Conservation (phyloP, 2,113 vertebrate genomes). For the Salvelinus fontinalis region DNA sequence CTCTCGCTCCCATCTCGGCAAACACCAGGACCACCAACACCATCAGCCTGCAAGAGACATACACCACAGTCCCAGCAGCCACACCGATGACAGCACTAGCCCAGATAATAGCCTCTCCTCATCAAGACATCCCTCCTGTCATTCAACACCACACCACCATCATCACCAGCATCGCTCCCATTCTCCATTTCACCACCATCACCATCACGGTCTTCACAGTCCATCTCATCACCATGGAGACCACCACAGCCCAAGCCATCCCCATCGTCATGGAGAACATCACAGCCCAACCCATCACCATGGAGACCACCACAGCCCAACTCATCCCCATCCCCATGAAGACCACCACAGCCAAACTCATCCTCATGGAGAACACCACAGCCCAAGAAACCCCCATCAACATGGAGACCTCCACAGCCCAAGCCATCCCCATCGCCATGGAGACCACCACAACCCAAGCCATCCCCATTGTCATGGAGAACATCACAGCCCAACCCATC, state of each 20-base stretch:
- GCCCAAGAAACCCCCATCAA: not conserved
- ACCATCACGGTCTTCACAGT: slow-evolving; percentile 20
- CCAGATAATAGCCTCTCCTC: slow-evolving; percentile 1
- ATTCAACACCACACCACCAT: not conserved
- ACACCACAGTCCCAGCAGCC: slow-evolving; percentile 37
- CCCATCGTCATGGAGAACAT: slow-evolving; percentile 34
- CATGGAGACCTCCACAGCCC: not conserved
- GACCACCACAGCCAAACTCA: not conserved
- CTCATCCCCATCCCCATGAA: slow-evolving; percentile 12
- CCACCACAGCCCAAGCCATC: slow-evolving; percentile 4
- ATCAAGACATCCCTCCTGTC: slow-evolving; percentile 30
- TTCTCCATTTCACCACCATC: slow-evolving; percentile 29
- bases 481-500: not conserved
- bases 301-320: not conserved
- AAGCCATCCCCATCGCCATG: not conserved
- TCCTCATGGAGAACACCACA: not conserved
- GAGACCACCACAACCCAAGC: slow-evolving; percentile 6
- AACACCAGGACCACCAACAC: slow-evolving; percentile 32
- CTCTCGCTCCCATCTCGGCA: slow-evolving; percentile 37
- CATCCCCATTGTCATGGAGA: not conserved
- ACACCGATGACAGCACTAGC: slow-evolving; percentile 33
- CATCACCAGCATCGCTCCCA: slow-evolving; percentile 20
- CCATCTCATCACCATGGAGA: slow-evolving; percentile 13
- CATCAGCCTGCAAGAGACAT: slow-evolving; percentile 18
- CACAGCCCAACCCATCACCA: slow-evolving; percentile 6